Percentiles rank a stretch among this genome's conserved stretches.
These are phyloP conservation scores for Eudasyphora cyanicolor DNA, from an alignment of 2,888 invertebrate species.

Conservation along the genomic window DNA sequence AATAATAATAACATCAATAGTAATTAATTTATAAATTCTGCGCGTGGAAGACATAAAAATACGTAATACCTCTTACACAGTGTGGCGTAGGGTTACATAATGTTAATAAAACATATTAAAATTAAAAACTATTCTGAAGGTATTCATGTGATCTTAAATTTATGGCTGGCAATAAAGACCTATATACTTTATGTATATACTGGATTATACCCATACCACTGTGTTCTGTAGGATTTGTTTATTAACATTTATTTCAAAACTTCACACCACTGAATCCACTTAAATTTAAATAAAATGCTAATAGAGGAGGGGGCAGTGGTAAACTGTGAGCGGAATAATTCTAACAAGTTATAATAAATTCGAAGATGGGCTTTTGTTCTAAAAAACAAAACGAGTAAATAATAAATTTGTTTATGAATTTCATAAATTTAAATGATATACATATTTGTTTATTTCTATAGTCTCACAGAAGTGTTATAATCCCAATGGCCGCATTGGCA, in stretches of 20 bases:
- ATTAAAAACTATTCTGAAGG: too few relatives aligned
- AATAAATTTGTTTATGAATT: background rate
- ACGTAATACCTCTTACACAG: too few relatives aligned
- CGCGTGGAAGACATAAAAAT: too few relatives aligned
- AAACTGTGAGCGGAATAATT: background rate
- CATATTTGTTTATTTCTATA: background rate
- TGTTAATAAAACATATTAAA: too few relatives aligned
- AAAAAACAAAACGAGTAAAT: too few relatives aligned
- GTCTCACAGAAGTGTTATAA: conserved; percentile 56
- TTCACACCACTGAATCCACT: too few relatives aligned
- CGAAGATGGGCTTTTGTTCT: too few relatives aligned
- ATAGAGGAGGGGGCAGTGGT: background rate
- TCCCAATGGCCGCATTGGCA: conserved; percentile 63
- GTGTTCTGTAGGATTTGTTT: background rate
- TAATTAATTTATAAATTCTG: too few relatives aligned
- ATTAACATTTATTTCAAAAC: background rate
- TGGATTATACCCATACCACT: background rate
- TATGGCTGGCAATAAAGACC: too few relatives aligned
- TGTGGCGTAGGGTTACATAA: too few relatives aligned
- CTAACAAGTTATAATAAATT: background rate
- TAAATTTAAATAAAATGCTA: background rate
- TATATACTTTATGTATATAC: background rate
- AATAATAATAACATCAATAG: too few relatives aligned
- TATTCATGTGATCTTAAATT: too few relatives aligned
- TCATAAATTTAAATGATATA: background rate